phyloP scores from a whole-genome alignment of 2,797 vertebrate genomes.

The Syncerus caffer region DNA sequence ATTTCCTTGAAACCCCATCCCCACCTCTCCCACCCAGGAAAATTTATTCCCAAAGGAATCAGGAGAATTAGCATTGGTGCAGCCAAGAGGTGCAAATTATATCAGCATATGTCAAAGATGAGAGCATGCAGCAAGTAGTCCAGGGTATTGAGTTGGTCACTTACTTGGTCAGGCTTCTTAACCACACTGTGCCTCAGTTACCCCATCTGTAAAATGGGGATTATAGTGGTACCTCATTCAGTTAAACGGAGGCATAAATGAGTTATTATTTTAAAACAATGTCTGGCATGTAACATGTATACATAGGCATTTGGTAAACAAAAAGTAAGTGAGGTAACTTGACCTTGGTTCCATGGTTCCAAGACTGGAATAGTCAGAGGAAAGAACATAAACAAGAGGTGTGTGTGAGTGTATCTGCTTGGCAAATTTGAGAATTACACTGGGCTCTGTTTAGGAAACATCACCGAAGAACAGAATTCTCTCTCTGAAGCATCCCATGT shows the following conservation, averaged over 20 bases:
- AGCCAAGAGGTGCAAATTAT: neutral
- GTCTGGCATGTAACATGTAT: neutral
- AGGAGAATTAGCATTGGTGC: neutral
- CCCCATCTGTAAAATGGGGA: neutral
- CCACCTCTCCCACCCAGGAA: neutral
- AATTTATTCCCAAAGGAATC: neutral
- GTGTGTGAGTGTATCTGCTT: neutral
- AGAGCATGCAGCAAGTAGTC: fast-evolving
- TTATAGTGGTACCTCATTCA: neutral
- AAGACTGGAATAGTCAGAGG: neutral
- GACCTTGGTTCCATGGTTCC: neutral
- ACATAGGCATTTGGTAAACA: neutral
- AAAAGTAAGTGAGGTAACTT: neutral
- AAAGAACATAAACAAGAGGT: neutral
- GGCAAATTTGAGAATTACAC: neutral
- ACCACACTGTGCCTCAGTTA: neutral
- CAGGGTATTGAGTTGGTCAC: neutral
- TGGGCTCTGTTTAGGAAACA: conserved; percentile 50
- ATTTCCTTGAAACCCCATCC: neutral
- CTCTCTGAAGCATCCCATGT: neutral
- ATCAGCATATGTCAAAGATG: neutral
- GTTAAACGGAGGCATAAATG: neutral
- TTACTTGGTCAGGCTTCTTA: neutral
- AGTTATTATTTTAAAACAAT: neutral
- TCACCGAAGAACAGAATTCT: conserved; percentile 1